Evolutionary conservation across 2,888 invertebrate genomes (phyloP), one percentile per base, ranked within the genome.

Genomic region (Hecatera dysodea): DNA sequence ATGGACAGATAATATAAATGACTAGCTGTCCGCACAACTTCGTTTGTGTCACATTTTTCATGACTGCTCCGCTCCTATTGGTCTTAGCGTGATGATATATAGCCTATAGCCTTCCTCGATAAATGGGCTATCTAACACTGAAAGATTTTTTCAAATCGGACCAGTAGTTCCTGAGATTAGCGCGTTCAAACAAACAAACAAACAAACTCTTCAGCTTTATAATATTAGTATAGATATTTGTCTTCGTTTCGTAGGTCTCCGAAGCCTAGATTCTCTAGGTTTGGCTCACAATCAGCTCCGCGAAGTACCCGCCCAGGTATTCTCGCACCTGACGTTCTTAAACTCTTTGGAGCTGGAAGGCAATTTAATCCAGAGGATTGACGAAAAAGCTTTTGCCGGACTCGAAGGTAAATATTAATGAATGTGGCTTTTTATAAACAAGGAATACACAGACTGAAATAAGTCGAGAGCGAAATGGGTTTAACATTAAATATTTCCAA

Each of bases 261-360:
- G 97, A 78, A 98, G 97, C 91, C 96, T 99, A 89, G 98, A 98
- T 91, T 98, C 98, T 0, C 95, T 99, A 76, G 98, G 98, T 68
- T 94, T 99, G 91, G 98, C 98, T 9, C 98, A 98, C 91, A 99
- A 99, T 94, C 97, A 97, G 90, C 96, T 99, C 75, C 97, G 97
- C 62, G 97, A 97, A 87, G 97, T 98, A 79, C 98, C 98, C 22
- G 97, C 97, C 7, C 97, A 97, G 88, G 98, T 98, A 63, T 99
- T 99, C 93, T 97, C 97, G 4, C 98, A 98, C 91, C 95, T 99
- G 86, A 97, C 96, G 29, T 96, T 97, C 86, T 96, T 99, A 68
- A 99, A 98, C 93, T 98, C 98, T 7, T 95, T 99, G 89, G 98
- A 99, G 94, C 94, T 99, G 84, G 98, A 98, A 90, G 98, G 98